These are phyloP conservation scores for Platichthys flesus DNA, from an alignment of 2,113 vertebrate species.

Conservation along the genomic window DNA sequence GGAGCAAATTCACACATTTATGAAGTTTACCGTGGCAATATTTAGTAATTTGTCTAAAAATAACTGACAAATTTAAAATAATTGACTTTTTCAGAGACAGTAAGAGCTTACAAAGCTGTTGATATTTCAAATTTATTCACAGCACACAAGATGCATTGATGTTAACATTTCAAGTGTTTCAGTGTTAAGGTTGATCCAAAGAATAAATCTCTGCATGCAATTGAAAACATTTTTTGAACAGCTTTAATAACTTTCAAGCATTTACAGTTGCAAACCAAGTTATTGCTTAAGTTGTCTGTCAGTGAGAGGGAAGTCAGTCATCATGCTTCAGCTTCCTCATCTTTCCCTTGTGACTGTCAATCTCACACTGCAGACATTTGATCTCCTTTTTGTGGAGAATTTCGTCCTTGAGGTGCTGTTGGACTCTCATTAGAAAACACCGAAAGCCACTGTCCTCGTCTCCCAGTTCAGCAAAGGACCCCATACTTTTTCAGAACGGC, in stretches of 20 bases:
- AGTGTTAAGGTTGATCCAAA: not conserved
- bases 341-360: conserved; percentile 89
- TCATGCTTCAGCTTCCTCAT: conserved; percentile 86
- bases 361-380: conserved; percentile 90
- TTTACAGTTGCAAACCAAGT: conserved; percentile 35
- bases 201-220: conserved; percentile 37
- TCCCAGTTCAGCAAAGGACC: conserved; percentile 85
- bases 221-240: conserved; percentile 29
- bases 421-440: not conserved
- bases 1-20: too few species aligned
- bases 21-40: too few species aligned
- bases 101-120: not conserved
- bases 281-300: not conserved
- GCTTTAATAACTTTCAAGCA: conserved; percentile 67
- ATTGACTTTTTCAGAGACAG: not conserved
- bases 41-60: too few species aligned
- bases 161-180: not conserved
- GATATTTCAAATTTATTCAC: conserved; percentile 25
- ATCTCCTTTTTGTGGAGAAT: conserved; percentile 90
- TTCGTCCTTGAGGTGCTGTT: conserved; percentile 89
- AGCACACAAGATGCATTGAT: conserved; percentile 17
- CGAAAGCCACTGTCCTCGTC: conserved; percentile 59
- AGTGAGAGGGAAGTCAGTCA: conserved; percentile 60
- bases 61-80: not conserved
- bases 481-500: conserved; percentile 89